Conservation (phyloP, 2,888 invertebrate genomes). For the Monochamus alternatus region DNA sequence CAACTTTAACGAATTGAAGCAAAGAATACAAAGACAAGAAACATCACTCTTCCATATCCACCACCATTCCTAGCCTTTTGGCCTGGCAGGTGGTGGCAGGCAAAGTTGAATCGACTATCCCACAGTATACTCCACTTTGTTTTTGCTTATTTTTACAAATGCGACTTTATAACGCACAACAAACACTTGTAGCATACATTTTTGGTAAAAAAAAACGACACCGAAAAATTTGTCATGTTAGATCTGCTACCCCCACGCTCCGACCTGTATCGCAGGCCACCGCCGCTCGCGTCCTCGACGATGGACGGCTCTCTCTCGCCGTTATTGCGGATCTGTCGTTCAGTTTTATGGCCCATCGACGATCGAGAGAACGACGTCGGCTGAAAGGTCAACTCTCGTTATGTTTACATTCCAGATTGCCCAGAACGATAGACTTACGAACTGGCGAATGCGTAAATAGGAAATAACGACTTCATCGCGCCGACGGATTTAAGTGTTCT, state of each 20-base stretch:
- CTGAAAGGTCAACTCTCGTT: constrained; percentile 30
- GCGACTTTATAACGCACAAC: too few relatives aligned
- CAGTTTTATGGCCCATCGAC: constrained; percentile 45
- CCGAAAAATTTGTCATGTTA: too few relatives aligned
- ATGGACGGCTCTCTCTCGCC: background rate
- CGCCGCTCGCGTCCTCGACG: background rate
- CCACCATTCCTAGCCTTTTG: too few relatives aligned
- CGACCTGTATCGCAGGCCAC: constrained; percentile 18
- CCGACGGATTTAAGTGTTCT: background rate
- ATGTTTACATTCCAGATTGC: constrained; percentile 33
- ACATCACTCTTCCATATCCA: too few relatives aligned
- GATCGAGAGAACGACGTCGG: constrained; percentile 35
- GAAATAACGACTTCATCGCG: constrained; percentile 11
- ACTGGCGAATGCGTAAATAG: background rate
- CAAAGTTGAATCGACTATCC: too few relatives aligned
- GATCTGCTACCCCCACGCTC: background rate
- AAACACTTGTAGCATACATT: too few relatives aligned
- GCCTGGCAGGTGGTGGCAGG: too few relatives aligned
- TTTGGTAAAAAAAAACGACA: too few relatives aligned
- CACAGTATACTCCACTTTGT: too few relatives aligned
- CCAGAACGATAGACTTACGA: constrained; percentile 21
- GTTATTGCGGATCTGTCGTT: constrained; percentile 28
- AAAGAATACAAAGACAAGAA: too few relatives aligned
- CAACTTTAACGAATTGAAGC: too few relatives aligned
- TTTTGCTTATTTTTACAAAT: too few relatives aligned